Evolutionary conservation across 35 echinoderm and acorn worm genomes (phyloP).

Genomic region (Strongylocentrotus purpuratus): DNA sequence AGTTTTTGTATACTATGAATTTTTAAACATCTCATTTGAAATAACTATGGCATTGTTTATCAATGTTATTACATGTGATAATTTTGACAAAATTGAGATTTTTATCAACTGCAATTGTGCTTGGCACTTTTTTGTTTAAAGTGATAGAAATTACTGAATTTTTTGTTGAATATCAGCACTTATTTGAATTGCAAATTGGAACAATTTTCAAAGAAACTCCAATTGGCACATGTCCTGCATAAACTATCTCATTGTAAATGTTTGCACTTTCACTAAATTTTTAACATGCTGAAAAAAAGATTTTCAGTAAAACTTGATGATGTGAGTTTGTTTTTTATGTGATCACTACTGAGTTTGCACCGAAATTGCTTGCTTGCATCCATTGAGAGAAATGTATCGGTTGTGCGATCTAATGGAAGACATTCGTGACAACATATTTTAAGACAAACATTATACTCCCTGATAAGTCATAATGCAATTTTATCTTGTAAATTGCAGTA

Average conservation of each 20-base stretch:
- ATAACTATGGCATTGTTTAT: not conserved
- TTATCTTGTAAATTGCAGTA: not conserved
- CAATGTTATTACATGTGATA: not conserved
- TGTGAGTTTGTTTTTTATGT: not conserved
- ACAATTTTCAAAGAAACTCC: not conserved
- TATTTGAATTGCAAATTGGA: not conserved
- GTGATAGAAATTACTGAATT: not conserved
- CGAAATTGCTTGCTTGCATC: not conserved
- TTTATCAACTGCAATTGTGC: not conserved
- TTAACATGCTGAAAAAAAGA: not conserved
- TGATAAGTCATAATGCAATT: not conserved
- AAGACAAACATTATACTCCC: not conserved
- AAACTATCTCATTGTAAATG: not conserved
- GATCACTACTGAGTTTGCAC: not conserved
- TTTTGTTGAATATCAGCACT: not conserved
- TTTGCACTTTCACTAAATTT: not conserved
- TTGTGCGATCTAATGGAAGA: too few species aligned
- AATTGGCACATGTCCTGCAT: not conserved
- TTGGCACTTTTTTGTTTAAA: not conserved
- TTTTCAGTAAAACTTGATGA: not conserved
- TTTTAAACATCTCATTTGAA: conserved; percentile 10
- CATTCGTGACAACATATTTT: too few species aligned
- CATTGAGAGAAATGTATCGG: not conserved
- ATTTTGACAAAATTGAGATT: not conserved
- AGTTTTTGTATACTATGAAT: not conserved